Evolutionary conservation across 2,113 vertebrate species (phyloP).

Genomic region (Phocoena phocoena): DNA sequence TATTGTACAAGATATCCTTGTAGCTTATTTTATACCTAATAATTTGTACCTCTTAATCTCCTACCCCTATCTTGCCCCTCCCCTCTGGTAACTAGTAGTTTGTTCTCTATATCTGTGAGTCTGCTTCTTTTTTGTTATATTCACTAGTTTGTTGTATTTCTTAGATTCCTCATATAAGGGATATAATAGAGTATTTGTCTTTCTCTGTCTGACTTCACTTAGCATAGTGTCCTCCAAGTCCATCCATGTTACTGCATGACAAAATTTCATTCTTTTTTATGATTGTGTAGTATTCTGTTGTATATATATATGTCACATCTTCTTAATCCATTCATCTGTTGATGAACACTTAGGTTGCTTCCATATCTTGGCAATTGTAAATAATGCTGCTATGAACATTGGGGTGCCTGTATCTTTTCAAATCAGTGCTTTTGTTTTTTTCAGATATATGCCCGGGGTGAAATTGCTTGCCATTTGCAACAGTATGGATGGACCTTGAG

Average conservation of each 20-base stretch:
- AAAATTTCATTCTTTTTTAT: background rate
- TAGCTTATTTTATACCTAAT: background rate
- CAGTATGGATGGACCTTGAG: background rate
- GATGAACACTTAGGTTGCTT: background rate
- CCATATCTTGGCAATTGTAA: background rate
- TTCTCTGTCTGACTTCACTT: background rate
- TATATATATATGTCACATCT: background rate
- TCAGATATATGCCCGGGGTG: background rate
- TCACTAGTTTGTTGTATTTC: background rate
- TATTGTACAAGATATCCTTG: background rate
- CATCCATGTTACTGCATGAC: background rate
- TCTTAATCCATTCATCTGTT: background rate
- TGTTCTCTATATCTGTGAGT: background rate
- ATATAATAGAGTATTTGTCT: background rate
- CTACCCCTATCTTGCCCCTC: background rate
- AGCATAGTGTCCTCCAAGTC: background rate
- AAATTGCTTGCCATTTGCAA: background rate
- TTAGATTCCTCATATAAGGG: background rate
- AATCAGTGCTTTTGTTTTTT: background rate
- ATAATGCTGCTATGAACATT: background rate
- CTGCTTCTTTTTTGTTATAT: background rate
- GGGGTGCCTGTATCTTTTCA: background rate
- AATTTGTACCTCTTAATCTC: background rate
- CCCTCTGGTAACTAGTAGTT: background rate
- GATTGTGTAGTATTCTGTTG: background rate